Evolutionary conservation across 2,113 vertebrate species (phyloP).

Genomic region (Pedionomus torquatus): DNA sequence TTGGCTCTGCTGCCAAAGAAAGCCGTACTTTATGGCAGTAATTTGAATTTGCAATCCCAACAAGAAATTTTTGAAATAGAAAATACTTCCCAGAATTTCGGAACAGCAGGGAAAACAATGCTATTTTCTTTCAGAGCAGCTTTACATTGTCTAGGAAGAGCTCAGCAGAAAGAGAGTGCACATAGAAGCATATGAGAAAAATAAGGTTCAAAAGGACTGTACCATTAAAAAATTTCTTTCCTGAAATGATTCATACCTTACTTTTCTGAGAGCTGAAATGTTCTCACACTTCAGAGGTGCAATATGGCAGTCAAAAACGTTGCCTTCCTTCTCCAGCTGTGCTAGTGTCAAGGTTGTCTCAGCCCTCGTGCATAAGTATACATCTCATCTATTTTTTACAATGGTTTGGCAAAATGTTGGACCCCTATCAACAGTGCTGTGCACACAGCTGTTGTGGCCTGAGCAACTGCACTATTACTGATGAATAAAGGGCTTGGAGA

Average conservation of each 20-base stretch:
- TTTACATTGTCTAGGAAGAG: neutral
- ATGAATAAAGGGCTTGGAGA: neutral
- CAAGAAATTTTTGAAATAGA: neutral
- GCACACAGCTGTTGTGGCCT: fast-evolving
- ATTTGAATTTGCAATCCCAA: neutral
- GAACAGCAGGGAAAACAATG: neutral
- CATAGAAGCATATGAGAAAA: neutral
- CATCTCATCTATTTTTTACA: neutral
- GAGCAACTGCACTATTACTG: neutral
- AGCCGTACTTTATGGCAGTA: neutral
- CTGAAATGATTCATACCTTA: neutral
- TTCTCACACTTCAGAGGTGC: neutral
- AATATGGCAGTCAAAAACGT: neutral
- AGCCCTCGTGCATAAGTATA: neutral
- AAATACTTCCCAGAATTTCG: neutral
- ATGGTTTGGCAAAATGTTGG: neutral
- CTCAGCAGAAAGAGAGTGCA: neutral
- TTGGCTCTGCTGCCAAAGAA: neutral
- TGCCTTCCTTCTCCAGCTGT: neutral
- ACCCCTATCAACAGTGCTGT: neutral
- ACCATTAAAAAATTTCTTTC: neutral
- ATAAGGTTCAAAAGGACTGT: neutral
- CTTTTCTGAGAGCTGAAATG: neutral
- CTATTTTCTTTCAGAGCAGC: neutral
- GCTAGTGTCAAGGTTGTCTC: neutral